Evolutionary conservation across 1,140 invertebrate genomes (phyloP).

Genomic region (Rhopalosiphum padi): DNA sequence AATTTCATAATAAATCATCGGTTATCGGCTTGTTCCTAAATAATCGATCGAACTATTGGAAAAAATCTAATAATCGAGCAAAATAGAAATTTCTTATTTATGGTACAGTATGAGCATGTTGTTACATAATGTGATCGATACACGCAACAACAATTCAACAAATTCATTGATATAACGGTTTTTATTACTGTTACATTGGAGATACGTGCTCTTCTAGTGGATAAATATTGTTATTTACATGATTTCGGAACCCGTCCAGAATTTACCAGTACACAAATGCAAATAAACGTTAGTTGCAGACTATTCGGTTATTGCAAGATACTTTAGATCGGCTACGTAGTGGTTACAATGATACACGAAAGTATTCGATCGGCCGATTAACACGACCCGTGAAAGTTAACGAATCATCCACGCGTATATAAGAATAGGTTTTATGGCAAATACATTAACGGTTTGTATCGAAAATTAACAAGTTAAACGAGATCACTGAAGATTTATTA

Average conservation of each 20-base stretch:
- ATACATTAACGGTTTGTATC: background rate
- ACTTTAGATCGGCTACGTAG: background rate
- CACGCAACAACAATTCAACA: background rate
- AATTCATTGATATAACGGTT: background rate
- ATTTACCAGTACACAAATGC: background rate
- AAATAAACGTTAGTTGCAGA: background rate
- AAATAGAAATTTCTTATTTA: background rate
- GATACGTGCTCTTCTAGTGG: background rate
- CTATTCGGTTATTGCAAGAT: background rate
- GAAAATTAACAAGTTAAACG: conserved; percentile 19
- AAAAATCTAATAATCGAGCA: background rate
- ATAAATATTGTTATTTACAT: background rate
- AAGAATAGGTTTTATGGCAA: background rate
- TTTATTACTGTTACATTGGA: background rate
- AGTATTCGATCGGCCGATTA: background rate
- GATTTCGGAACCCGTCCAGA: background rate
- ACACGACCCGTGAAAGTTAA: background rate
- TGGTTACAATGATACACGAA: background rate
- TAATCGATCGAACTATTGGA: background rate
- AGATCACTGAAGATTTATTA: conserved; percentile 25
- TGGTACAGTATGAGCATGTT: background rate
- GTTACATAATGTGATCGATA: background rate
- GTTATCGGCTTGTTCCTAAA: background rate
- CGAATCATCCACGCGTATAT: background rate
- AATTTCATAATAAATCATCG: background rate